A percentile compares a stretch with the other conserved stretches of the same genome.
phyloP scores from a whole-genome alignment of 2,888 invertebrate genomes.

The Noctua fimbriata region DNA sequence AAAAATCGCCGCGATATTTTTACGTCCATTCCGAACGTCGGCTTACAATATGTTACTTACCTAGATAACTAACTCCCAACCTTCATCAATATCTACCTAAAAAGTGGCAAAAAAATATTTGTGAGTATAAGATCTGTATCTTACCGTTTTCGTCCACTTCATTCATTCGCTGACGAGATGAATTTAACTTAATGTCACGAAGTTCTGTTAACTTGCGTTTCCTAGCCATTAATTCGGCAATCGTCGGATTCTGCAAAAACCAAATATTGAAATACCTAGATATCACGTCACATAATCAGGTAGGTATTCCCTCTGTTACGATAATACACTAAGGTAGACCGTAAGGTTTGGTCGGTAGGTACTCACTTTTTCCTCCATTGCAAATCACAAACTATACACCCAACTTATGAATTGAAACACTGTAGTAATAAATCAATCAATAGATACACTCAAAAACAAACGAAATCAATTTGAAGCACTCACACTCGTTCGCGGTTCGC shows the following conservation, averaged over 20 bases:
- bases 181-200: conserved; percentile 6
- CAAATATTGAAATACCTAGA: conserved; percentile 2
- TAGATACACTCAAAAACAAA: too few species aligned
- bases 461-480: too few species aligned
- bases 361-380: conserved; percentile 4
- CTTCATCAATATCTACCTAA: background rate
- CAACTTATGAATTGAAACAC: too few species aligned
- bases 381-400: too few species aligned
- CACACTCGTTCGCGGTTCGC: background rate
- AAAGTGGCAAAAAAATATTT: background rate
- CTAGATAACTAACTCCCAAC: background rate
- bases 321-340: background rate
- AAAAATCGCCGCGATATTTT: conserved; percentile 1
- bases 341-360: background rate
- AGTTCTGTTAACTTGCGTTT: conserved; percentile 7
- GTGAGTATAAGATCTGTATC: background rate
- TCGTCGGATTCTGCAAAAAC: conserved; percentile 9
- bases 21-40: too few species aligned
- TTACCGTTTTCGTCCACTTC: conserved; percentile 3
- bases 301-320: background rate
- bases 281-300: background rate
- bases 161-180: conserved; percentile 4
- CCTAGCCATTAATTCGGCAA: conserved; percentile 10
- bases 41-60: too few species aligned
- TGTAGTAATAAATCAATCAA: too few species aligned